Percentiles rank a stretch among this genome's conserved stretches.
Conservation (phyloP, 2,113 vertebrate genomes). For the Sander vitreus region DNA sequence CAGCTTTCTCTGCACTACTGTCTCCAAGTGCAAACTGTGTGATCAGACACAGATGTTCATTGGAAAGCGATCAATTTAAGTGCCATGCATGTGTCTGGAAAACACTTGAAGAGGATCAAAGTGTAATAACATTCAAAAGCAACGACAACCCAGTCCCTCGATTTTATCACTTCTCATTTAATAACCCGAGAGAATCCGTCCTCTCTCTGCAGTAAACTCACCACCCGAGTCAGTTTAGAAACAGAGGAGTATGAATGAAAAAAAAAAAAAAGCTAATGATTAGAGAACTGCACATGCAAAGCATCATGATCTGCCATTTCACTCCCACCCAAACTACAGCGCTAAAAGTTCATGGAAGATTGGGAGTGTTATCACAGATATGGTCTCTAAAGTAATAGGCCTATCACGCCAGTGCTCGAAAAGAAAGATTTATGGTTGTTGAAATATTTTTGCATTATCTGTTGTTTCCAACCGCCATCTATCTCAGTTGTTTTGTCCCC, state of each 20-base stretch:
- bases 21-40: constrained; percentile 34
- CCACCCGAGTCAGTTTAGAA: constrained; percentile 19
- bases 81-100: constrained; percentile 43
- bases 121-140: constrained; percentile 50
- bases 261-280: constrained; percentile 17
- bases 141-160: constrained; percentile 4
- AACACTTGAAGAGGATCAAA: constrained; percentile 53
- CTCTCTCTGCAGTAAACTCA: constrained; percentile 15
- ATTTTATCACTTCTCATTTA: constrained; percentile 46
- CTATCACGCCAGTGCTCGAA: constrained; percentile 59
- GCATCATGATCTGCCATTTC: constrained; percentile 18
- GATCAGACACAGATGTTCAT: constrained; percentile 52
- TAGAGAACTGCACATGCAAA: constrained; percentile 25
- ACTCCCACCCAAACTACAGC: constrained; percentile 19
- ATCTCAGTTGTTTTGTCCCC: constrained; percentile 69
- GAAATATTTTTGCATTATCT: constrained; percentile 81
- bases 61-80: constrained; percentile 59
- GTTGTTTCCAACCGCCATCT: constrained; percentile 66
- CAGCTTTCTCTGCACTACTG: neutral
- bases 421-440: constrained; percentile 73
- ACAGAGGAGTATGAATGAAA: neutral
- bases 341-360: constrained; percentile 45
- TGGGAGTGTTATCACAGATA: constrained; percentile 65
- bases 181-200: constrained; percentile 36
- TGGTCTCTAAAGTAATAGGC: constrained; percentile 69